A percentile compares a stretch with the other conserved stretches of the same genome.
Evolutionary conservation across 2,888 invertebrate species (phyloP).

Genomic region (Sisyra nigra): DNA sequence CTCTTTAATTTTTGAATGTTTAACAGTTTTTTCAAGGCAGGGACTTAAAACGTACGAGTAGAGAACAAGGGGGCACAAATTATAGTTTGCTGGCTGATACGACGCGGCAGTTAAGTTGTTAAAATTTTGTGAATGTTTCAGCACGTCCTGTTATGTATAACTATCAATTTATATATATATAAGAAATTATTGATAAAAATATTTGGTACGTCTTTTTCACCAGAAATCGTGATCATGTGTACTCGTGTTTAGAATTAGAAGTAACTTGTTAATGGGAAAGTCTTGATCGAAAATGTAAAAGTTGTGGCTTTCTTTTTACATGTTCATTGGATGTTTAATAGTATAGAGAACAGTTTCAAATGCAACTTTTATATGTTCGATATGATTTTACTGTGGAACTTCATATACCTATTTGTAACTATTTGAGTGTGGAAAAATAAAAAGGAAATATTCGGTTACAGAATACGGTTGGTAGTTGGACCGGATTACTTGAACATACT

Average conservation of each 20-base stretch:
- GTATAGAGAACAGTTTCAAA: too few species aligned
- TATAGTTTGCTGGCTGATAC: constrained; percentile 6
- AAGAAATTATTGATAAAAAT: constrained; percentile 3
- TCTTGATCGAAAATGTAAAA: too few species aligned
- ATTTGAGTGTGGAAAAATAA: background rate
- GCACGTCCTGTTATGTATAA: background rate
- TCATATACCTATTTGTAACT: too few species aligned
- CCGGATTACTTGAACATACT: constrained; percentile 40
- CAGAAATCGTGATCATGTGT: background rate
- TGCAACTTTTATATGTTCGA: too few species aligned
- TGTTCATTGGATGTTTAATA: too few species aligned
- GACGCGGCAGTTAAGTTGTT: constrained; percentile 7
- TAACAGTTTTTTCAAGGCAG: constrained; percentile 6
- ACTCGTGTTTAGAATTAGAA: background rate
- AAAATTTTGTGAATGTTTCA: background rate
- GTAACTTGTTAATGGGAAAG: too few species aligned
- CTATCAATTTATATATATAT: background rate
- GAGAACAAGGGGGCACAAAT: constrained; percentile 5
- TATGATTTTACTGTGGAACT: too few species aligned
- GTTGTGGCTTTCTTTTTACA: too few species aligned
- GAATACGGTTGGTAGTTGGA: constrained; percentile 29
- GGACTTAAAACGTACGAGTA: background rate
- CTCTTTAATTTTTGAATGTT: background rate
- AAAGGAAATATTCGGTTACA: constrained; percentile 12
- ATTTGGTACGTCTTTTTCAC: constrained; percentile 3